These are phyloP conservation scores for Caenorhabditis elegans DNA, from an alignment of 1,140 invertebrate genomes.

Conservation along the genomic window DNA sequence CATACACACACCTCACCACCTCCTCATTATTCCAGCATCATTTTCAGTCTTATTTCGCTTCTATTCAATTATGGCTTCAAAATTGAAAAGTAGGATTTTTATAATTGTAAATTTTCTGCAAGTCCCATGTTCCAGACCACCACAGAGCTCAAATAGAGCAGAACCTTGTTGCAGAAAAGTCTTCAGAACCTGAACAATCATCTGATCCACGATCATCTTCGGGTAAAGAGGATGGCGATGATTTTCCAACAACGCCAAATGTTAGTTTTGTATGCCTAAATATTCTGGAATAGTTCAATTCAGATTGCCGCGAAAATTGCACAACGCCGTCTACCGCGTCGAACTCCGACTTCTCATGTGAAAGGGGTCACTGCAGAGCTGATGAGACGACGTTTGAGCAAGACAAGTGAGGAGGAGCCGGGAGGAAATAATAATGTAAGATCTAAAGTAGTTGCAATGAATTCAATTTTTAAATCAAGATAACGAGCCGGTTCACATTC, in stretches of 20 bases:
- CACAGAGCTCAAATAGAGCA: neutral
- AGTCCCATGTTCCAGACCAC: neutral
- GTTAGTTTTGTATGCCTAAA: neutral
- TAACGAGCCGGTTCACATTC: neutral
- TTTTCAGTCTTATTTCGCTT: neutral
- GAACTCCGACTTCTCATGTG: constrained; percentile 6
- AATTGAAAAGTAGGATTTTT: neutral
- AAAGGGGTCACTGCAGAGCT: neutral
- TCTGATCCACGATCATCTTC: neutral
- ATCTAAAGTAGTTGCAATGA: neutral
- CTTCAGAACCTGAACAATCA: neutral
- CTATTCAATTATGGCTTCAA: neutral
- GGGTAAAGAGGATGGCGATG: neutral
- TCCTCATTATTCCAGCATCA: neutral
- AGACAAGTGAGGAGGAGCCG: neutral
- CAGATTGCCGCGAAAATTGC: constrained; percentile 16
- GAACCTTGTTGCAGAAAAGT: neutral
- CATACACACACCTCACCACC: neutral
- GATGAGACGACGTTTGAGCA: constrained; percentile 16
- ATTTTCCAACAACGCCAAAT: neutral
- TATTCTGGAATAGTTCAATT: neutral
- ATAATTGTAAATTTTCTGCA: too few species aligned
- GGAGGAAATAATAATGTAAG: neutral
- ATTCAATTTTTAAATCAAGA: neutral
- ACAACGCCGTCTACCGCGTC: neutral